These are phyloP conservation scores for Chrysochloris asiatica DNA, from an alignment of 2,113 vertebrate species.

Conservation along the genomic window DNA sequence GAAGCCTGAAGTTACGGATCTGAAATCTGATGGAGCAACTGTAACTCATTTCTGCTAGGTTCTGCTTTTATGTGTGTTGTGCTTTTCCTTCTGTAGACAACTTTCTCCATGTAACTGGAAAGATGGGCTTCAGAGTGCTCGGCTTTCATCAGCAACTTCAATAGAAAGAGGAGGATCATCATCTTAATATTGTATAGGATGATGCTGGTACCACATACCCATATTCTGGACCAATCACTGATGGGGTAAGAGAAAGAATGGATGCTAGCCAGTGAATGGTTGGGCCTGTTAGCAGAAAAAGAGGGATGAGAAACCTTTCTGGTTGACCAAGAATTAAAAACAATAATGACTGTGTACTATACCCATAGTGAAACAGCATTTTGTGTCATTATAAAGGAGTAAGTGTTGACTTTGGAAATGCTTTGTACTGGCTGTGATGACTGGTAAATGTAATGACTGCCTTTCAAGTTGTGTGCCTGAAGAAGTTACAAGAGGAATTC, in stretches of 20 bases:
- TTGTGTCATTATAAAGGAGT: not conserved
- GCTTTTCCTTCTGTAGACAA: too few species aligned
- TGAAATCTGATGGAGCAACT: too few species aligned
- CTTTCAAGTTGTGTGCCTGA: constrained; percentile 19
- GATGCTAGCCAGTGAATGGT: not conserved
- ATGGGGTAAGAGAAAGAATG: not conserved
- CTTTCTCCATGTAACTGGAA: too few species aligned
- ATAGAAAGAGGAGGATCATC: too few species aligned
- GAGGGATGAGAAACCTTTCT: not conserved
- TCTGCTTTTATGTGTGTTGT: too few species aligned
- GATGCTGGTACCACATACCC: too few species aligned
- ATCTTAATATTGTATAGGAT: too few species aligned
- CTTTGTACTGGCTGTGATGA: not conserved
- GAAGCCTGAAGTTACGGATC: too few species aligned
- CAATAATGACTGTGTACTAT: not conserved
- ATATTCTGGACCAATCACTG: not conserved
- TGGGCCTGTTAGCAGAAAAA: not conserved
- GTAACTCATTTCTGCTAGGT: too few species aligned
- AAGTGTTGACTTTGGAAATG: not conserved
- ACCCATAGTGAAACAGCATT: not conserved
- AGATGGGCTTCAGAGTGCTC: too few species aligned
- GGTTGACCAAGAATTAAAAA: not conserved
- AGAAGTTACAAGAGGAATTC: not conserved
- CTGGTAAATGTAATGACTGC: not conserved
- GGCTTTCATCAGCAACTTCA: too few species aligned